A percentile compares a stretch with the other conserved stretches of the same genome.
Conservation (phyloP, 2,888 invertebrate species). For the Temnothorax unifasciatus region DNA sequence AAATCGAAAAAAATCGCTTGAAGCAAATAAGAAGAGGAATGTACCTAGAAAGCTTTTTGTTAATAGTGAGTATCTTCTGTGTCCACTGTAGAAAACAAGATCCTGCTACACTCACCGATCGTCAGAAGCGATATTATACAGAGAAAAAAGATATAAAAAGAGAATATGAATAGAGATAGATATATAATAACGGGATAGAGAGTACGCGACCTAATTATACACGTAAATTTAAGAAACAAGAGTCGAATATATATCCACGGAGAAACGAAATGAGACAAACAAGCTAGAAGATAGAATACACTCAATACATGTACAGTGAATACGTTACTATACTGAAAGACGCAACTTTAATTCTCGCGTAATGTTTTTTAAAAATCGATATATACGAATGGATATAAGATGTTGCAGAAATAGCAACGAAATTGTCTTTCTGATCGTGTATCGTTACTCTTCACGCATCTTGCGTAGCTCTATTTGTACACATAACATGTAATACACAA, state of each 20-base stretch:
- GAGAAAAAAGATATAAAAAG: conserved; percentile 81
- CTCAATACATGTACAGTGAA: not conserved
- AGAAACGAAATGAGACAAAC: conserved; percentile 17
- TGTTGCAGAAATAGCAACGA: conserved; percentile 5
- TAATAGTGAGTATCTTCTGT: conserved; percentile 85
- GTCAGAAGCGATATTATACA: conserved; percentile 83
- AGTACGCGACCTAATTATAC: conserved; percentile 17
- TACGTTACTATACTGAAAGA: conserved; percentile 1
- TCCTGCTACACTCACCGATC: conserved; percentile 85
- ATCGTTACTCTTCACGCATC: conserved; percentile 15
- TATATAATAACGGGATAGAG: conserved; percentile 51
- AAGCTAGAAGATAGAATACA: not conserved
- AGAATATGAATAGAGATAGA: conserved; percentile 79
- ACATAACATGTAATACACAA: not conserved
- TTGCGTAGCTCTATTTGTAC: not conserved
- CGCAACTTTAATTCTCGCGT: not conserved
- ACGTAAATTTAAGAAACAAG: conserved; percentile 7
- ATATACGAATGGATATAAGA: not conserved
- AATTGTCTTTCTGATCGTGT: not conserved
- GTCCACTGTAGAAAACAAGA: conserved; percentile 85
- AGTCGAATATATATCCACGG: conserved; percentile 2
- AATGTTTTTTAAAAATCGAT: not conserved
- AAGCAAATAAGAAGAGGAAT: conserved; percentile 73
- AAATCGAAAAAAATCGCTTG: conserved; percentile 35
- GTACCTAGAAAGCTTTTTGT: conserved; percentile 86